Conservation (phyloP, 92 coral and sea anemone species). For the Palythoa caribaeorum region DNA sequence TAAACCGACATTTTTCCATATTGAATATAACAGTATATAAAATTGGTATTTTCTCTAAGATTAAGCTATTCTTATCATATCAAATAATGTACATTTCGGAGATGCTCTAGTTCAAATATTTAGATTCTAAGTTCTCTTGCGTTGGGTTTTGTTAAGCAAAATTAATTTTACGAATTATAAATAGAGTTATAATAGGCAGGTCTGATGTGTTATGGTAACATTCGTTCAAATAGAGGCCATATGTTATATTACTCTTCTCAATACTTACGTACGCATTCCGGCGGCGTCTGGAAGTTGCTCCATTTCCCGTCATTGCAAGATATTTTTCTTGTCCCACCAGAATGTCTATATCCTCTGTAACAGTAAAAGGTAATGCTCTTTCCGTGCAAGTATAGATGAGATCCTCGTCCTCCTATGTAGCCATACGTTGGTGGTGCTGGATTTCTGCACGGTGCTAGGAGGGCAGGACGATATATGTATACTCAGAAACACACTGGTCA, state of each 20-base stretch:
- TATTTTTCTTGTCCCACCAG: neutral
- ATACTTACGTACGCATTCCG: neutral
- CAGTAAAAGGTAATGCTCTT: conserved; percentile 4
- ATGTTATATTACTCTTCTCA: neutral
- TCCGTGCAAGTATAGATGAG: neutral
- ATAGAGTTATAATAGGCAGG: too few relatives aligned
- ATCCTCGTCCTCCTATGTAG: neutral
- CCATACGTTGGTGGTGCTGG: neutral
- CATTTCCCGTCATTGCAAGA: conserved; percentile 6
- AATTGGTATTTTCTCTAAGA: too few relatives aligned
- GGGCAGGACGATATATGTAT: neutral
- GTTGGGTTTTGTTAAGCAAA: too few relatives aligned
- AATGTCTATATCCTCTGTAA: neutral
- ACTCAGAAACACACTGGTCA: too few relatives aligned
- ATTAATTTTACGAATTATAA: too few relatives aligned
- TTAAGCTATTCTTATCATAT: too few relatives aligned
- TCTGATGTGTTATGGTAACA: neutral
- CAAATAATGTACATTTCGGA: too few relatives aligned
- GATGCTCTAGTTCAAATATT: too few relatives aligned
- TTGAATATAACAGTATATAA: too few relatives aligned
- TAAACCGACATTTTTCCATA: too few relatives aligned
- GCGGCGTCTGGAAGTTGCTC: neutral
- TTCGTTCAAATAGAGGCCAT: neutral
- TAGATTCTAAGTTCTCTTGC: too few relatives aligned
- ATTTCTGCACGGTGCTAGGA: neutral